These are phyloP conservation scores for Leptodirus hochenwartii DNA, from an alignment of 2,888 invertebrate species.

Conservation along the genomic window DNA sequence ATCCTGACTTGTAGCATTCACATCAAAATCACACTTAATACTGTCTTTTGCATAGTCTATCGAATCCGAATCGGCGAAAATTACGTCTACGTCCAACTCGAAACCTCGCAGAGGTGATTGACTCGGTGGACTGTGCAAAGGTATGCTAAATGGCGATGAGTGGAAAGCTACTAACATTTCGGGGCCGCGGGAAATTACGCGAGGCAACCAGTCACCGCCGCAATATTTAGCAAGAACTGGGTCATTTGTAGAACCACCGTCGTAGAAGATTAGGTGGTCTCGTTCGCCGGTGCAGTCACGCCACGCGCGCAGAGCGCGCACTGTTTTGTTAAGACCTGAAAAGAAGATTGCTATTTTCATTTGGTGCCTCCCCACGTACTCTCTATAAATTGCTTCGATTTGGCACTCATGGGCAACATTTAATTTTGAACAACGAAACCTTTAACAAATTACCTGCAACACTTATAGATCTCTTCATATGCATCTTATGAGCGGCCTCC, in stretches of 20 bases:
- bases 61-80: conserved; percentile 76
- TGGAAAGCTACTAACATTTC: conserved; percentile 79
- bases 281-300: conserved; percentile 65
- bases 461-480: conserved; percentile 44
- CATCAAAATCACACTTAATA: conserved; percentile 49
- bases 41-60: conserved; percentile 55
- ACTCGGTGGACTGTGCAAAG: conserved; percentile 43
- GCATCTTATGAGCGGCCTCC: conserved; percentile 54
- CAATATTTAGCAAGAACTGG: conserved; percentile 74
- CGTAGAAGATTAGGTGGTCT: conserved; percentile 72
- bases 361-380: no score
- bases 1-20: conserved; percentile 52
- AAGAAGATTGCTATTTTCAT: no score
- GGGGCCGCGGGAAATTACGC: conserved; percentile 56
- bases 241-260: conserved; percentile 67
- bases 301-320: conserved; percentile 58
- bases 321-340: conserved; percentile 53
- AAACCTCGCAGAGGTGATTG: conserved; percentile 59
- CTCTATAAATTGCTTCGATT: no score
- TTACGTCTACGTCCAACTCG: conserved; percentile 72
- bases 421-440: no score
- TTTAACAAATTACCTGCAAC: no score
- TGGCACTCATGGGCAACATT: no score
- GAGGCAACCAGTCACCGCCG: conserved; percentile 71
- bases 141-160: conserved; percentile 68